These are phyloP conservation scores for Platyscapa corneri DNA, from an alignment of 1,140 invertebrate species.

Conservation along the genomic window DNA sequence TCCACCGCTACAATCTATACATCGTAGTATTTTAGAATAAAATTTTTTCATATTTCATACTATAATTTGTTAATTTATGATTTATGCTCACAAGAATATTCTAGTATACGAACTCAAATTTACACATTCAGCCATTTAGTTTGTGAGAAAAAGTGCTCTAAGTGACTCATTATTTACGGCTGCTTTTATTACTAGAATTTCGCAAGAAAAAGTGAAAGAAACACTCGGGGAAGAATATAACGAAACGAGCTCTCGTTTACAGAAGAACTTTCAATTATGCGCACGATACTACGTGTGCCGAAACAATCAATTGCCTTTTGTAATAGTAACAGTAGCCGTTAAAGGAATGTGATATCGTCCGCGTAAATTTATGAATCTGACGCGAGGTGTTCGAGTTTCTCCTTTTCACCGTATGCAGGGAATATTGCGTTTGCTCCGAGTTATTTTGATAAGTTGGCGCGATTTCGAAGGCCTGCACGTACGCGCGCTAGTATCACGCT, in stretches of 20 bases:
- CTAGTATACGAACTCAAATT: no score
- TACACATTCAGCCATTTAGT: neutral
- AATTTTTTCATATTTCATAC: no score
- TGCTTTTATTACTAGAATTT: constrained; percentile 2
- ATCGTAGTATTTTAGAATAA: no score
- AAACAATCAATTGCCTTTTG: constrained; percentile 26
- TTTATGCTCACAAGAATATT: no score
- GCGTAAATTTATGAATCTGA: constrained; percentile 37
- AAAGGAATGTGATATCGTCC: constrained; percentile 2
- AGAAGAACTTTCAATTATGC: constrained; percentile 8
- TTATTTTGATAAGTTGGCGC: constrained; percentile 42
- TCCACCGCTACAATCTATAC: no score
- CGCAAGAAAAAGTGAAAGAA: neutral
- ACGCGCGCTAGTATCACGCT: neutral
- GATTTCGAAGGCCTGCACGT: constrained; percentile 39
- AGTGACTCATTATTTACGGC: constrained; percentile 31
- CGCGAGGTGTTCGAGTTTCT: neutral
- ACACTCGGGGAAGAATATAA: neutral
- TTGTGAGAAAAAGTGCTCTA: neutral
- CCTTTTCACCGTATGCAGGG: neutral
- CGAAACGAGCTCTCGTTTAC: neutral
- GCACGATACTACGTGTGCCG: neutral
- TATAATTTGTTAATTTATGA: neutral
- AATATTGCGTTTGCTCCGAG: constrained; percentile 1
- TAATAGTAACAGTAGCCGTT: neutral